Evolutionary conservation across 2,888 invertebrate species (phyloP).

Genomic region (Geotrupes spiniger): DNA sequence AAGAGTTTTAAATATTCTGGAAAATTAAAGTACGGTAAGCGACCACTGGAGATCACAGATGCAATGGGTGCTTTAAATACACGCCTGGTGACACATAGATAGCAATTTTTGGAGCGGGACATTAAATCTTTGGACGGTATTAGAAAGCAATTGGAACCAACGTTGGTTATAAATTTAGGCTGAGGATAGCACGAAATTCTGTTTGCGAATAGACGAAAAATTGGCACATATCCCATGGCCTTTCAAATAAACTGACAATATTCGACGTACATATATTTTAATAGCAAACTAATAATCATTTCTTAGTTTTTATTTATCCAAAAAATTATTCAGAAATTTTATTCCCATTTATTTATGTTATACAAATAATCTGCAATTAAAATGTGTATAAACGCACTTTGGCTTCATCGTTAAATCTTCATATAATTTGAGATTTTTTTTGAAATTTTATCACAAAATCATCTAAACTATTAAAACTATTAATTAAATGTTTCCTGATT

Average conservation of each 20-base stretch:
- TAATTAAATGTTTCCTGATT: no score
- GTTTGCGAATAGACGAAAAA: background rate
- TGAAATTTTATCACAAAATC: no score
- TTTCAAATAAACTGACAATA: background rate
- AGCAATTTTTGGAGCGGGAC: slow-evolving; percentile 13
- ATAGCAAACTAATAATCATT: no score
- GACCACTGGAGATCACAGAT: background rate
- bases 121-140: background rate
- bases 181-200: background rate
- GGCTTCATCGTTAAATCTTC: no score
- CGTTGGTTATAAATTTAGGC: background rate
- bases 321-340: no score
- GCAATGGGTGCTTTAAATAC: slow-evolving; percentile 6
- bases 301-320: no score
- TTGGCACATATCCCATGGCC: background rate
- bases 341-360: no score
- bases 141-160: slow-evolving; percentile 11
- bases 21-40: slow-evolving; percentile 35
- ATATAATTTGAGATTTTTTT: no score
- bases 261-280: no score
- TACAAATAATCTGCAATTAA: no score
- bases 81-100: slow-evolving; percentile 8
- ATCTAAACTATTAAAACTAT: no score
- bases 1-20: slow-evolving; percentile 60
- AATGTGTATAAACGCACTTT: no score